Evolutionary conservation across 92 coral and sea anemone genomes (phyloP).

Genomic region (Epizoanthus scotinus): DNA sequence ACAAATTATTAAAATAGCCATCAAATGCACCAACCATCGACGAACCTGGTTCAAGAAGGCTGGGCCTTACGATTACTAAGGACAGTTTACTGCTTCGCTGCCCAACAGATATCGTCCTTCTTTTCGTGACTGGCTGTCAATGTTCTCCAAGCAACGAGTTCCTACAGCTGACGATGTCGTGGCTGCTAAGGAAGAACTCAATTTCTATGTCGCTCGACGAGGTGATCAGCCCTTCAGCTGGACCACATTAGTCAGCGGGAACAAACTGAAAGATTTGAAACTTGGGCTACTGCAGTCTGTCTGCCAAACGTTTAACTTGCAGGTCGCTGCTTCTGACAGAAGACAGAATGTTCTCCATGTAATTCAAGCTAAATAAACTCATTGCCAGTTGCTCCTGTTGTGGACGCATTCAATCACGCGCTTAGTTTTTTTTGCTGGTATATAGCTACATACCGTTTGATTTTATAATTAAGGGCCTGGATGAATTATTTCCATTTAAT

Average conservation of each 20-base stretch:
- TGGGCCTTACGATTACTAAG: too few relatives aligned
- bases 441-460: constrained; percentile 19
- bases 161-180: constrained; percentile 13
- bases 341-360: background rate
- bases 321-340: too few relatives aligned
- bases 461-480: background rate
- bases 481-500: background rate
- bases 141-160: background rate
- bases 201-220: constrained; percentile 13
- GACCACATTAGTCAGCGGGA: background rate
- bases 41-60: too few relatives aligned
- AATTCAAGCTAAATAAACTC: constrained; percentile 5
- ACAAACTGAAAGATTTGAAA: constrained; percentile 14
- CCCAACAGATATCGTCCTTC: constrained; percentile 15
- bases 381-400: constrained; percentile 19
- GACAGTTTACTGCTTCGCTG: too few relatives aligned
- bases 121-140: constrained; percentile 7
- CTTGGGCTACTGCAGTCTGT: background rate
- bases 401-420: constrained; percentile 13
- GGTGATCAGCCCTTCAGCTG: constrained; percentile 5
- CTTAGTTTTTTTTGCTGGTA: constrained; percentile 1
- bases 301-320: background rate
- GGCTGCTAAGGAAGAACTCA: constrained; percentile 16
- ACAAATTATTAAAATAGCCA: too few relatives aligned
- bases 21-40: too few relatives aligned